Evolutionary conservation across 53 echinoderm and acorn worm genomes (phyloP).

Genomic region (Astropecten irregularis): DNA sequence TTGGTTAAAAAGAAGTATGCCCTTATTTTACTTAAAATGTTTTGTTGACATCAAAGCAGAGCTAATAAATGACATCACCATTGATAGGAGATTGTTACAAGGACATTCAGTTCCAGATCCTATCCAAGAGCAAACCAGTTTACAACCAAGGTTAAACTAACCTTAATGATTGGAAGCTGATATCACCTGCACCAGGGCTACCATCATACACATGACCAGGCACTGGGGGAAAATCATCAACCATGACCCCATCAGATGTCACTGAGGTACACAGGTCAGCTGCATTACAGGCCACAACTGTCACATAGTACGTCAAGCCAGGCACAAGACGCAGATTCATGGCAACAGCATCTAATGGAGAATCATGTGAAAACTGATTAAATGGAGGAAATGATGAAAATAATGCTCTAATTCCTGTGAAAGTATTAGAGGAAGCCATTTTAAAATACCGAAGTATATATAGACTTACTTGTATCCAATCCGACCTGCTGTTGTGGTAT

Average conservation of each 20-base stretch:
- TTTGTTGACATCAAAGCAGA: no score
- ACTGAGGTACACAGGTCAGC: constrained; percentile 63
- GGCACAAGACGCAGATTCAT: constrained; percentile 19
- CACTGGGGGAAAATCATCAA: constrained; percentile 54
- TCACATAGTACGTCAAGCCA: constrained; percentile 38
- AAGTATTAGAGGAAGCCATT: no score
- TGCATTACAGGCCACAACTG: constrained; percentile 56
- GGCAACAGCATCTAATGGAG: background rate
- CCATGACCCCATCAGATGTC: constrained; percentile 58
- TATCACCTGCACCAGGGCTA: constrained; percentile 19
- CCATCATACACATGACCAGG: constrained; percentile 60
- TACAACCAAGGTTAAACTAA: background rate
- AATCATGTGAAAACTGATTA: no score
- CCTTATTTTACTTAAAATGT: no score
- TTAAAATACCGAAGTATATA: no score
- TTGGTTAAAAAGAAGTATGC: no score
- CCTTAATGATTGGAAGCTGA: constrained; percentile 51
- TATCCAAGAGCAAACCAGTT: no score
- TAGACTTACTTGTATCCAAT: constrained; percentile 16
- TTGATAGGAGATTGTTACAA: no score
- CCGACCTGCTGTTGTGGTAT: constrained; percentile 45
- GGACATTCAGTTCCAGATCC: no score
- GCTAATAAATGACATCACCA: no score
- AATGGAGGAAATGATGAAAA: background rate
- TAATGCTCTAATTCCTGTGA: no score